phyloP scores from a whole-genome alignment of 2,888 invertebrate genomes.

The Amaurobius ferox region DNA sequence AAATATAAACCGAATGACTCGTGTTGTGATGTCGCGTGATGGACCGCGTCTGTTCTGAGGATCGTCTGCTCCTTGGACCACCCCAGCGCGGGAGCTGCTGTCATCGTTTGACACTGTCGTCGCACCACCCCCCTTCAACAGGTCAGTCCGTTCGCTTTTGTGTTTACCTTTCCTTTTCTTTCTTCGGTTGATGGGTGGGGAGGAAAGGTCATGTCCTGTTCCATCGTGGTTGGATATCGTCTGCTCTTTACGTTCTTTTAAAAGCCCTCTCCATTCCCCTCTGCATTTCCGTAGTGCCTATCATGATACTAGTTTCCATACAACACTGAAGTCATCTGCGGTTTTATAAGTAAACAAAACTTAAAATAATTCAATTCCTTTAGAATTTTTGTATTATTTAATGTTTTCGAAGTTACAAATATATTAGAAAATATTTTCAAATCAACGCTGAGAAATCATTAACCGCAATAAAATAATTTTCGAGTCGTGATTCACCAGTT shows the following conservation, averaged over 20 bases:
- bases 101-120: constrained; percentile 38
- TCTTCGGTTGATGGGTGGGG: not conserved
- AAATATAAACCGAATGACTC: not conserved
- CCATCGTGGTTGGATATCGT: not conserved
- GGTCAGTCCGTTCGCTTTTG: constrained; percentile 52
- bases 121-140: constrained; percentile 44
- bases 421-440: too few species aligned
- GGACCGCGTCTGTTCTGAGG: constrained; percentile 27
- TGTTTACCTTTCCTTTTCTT: constrained; percentile 39
- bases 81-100: constrained; percentile 25
- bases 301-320: too few species aligned
- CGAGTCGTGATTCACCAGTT: too few species aligned
- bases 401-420: too few species aligned
- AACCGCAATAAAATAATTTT: too few species aligned
- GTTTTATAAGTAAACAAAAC: too few species aligned
- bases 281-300: not conserved
- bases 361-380: too few species aligned
- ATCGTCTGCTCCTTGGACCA: constrained; percentile 46
- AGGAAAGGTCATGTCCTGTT: not conserved
- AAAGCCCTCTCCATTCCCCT: not conserved
- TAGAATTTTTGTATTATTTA: too few species aligned
- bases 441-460: too few species aligned
- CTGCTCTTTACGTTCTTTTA: not conserved
- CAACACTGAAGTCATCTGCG: too few species aligned
- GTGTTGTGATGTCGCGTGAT: constrained; percentile 38